A percentile compares a stretch with the other conserved stretches of the same genome.
Conservation (phyloP, 2,888 invertebrate genomes). For the Prosopocoilus inquinatus region DNA sequence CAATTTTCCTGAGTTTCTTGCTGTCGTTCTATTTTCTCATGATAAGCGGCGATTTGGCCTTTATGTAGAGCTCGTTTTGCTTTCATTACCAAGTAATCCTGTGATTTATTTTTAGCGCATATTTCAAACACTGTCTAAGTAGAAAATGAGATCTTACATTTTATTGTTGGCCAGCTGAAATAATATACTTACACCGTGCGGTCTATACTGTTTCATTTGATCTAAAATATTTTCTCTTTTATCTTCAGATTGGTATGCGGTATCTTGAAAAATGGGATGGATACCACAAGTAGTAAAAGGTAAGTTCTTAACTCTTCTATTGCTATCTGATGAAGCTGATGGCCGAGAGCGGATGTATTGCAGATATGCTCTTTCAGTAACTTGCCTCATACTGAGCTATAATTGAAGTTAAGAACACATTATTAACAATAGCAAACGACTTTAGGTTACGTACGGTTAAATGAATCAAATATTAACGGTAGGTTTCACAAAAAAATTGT, state of each 20-base stretch:
- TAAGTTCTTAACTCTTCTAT: conserved; percentile 77
- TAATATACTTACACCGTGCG: conserved; percentile 62
- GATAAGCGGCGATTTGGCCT: conserved; percentile 55
- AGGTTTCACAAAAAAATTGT: no score
- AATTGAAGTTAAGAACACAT: conserved; percentile 23
- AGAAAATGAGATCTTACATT: conserved; percentile 24
- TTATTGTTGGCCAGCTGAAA: neutral
- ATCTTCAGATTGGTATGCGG: conserved; percentile 42
- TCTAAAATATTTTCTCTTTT: conserved; percentile 55
- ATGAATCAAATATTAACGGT: neutral
- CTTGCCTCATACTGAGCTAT: conserved; percentile 65
- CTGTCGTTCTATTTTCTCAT: conserved; percentile 47
- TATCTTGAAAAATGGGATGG: conserved; percentile 63
- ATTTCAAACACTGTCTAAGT: conserved; percentile 91
- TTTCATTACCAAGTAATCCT: conserved; percentile 83
- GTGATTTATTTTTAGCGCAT: conserved; percentile 75
- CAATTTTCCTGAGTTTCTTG: conserved; percentile 34
- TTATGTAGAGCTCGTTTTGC: conserved; percentile 75
- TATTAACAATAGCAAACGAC: no score
- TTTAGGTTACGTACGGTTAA: no score
- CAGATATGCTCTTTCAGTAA: conserved; percentile 85
- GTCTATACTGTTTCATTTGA: conserved; percentile 73
- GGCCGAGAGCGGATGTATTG: conserved; percentile 88
- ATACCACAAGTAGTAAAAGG: conserved; percentile 56
- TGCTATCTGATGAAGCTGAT: conserved; percentile 84